phyloP scores from a whole-genome alignment of 2,797 vertebrate genomes.

The Periparus ater region DNA sequence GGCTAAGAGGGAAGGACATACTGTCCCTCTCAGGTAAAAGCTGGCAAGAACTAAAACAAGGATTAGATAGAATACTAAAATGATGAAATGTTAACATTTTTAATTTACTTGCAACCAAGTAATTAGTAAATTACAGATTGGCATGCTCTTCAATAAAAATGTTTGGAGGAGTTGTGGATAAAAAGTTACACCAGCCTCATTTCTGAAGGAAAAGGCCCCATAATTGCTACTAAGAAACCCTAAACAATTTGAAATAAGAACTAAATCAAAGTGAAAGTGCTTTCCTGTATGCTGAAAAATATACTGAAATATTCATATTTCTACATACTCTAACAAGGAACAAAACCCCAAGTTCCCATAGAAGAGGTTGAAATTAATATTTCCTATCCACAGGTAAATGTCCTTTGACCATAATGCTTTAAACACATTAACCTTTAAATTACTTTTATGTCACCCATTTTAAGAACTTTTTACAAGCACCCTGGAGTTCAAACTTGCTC shows the following conservation, averaged over 20 bases:
- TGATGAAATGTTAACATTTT: neutral
- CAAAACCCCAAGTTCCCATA: neutral
- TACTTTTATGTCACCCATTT: neutral
- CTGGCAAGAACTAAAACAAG: neutral
- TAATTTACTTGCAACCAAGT: neutral
- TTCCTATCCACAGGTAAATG: neutral
- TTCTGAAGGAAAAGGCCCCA: neutral
- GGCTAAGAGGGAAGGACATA: neutral
- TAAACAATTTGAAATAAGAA: neutral
- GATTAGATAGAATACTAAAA: neutral
- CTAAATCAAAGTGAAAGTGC: neutral
- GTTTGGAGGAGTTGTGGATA: neutral
- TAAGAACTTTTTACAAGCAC: neutral
- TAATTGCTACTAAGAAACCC: neutral
- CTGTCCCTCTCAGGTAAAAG: neutral
- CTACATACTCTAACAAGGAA: neutral
- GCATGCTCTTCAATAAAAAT: neutral
- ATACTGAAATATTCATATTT: neutral
- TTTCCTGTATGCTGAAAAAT: neutral
- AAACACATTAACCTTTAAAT: neutral
- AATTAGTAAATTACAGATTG: neutral
- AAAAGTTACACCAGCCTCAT: neutral
- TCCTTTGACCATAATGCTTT: neutral
- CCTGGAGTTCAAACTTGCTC: neutral
- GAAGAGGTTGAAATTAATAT: neutral